Evolutionary conservation across 2,797 vertebrate species (phyloP).

Genomic region (Gymnopithys bicolor): DNA sequence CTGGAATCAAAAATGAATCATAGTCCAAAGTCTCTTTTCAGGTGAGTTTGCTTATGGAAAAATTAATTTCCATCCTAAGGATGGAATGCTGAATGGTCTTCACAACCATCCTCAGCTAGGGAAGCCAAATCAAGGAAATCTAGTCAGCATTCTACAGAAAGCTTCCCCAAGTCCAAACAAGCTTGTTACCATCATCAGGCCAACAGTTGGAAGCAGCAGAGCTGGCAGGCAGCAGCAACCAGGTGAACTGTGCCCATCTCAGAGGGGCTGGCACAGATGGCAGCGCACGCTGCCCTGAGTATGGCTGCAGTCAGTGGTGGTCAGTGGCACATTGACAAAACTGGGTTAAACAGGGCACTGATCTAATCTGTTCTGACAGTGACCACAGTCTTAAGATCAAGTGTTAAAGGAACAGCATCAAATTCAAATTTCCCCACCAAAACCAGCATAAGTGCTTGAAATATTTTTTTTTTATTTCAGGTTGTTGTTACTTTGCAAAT

Average conservation of each 20-base stretch:
- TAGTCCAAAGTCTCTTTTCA: neutral
- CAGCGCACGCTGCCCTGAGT: neutral
- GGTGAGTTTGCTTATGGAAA: neutral
- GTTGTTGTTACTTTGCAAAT: neutral
- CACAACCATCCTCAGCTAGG: neutral
- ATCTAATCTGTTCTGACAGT: conserved; percentile 15
- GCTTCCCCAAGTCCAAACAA: neutral
- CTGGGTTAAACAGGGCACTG: neutral
- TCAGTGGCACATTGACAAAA: conserved; percentile 12
- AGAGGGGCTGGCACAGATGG: neutral
- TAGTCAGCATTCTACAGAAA: neutral
- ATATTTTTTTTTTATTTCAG: neutral
- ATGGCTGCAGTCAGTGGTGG: neutral
- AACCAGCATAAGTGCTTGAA: neutral
- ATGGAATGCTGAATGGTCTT: neutral
- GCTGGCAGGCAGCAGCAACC: neutral
- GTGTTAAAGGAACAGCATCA: neutral
- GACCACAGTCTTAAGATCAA: neutral
- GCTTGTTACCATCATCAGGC: rapidly evolving
- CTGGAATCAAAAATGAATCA: neutral
- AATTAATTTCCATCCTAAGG: neutral
- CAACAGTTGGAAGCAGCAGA: neutral
- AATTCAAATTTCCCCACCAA: neutral
- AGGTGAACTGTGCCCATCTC: neutral
- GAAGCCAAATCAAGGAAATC: neutral